Conservation (phyloP, 1,140 invertebrate genomes). For the Nasonia longicornis region DNA sequence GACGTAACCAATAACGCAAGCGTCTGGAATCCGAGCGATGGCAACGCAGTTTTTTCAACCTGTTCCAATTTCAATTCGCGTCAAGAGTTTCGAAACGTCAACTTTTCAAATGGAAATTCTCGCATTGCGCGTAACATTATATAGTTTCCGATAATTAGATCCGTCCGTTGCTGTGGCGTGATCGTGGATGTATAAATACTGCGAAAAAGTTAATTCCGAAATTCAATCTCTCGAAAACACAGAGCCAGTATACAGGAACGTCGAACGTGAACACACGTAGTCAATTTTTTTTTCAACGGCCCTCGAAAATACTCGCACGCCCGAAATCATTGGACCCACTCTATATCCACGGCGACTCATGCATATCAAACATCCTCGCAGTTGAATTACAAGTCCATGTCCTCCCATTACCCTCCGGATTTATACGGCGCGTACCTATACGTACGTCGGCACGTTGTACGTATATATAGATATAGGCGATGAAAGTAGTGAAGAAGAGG, state of each 20-base stretch:
- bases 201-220: background rate
- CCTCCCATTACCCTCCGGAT: slow-evolving; percentile 4
- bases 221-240: background rate
- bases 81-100: too few relatives aligned
- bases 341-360: background rate
- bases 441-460: background rate
- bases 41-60: too few relatives aligned
- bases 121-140: too few relatives aligned
- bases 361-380: slow-evolving; percentile 15
- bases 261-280: background rate
- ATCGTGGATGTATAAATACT: too few relatives aligned
- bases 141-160: too few relatives aligned
- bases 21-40: too few relatives aligned
- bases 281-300: slow-evolving; percentile 2
- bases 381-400: slow-evolving; percentile 24
- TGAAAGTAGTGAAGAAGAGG: background rate
- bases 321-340: slow-evolving; percentile 7
- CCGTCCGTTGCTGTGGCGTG: too few relatives aligned
- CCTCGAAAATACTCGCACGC: background rate
- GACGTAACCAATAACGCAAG: too few relatives aligned
- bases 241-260: background rate
- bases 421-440: background rate
- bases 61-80: too few relatives aligned
- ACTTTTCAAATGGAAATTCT: too few relatives aligned
- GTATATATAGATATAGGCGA: background rate